Evolutionary conservation across 2,888 invertebrate species (phyloP), one percentile per base, ranked within the genome.

Genomic region (Apamea anceps): DNA sequence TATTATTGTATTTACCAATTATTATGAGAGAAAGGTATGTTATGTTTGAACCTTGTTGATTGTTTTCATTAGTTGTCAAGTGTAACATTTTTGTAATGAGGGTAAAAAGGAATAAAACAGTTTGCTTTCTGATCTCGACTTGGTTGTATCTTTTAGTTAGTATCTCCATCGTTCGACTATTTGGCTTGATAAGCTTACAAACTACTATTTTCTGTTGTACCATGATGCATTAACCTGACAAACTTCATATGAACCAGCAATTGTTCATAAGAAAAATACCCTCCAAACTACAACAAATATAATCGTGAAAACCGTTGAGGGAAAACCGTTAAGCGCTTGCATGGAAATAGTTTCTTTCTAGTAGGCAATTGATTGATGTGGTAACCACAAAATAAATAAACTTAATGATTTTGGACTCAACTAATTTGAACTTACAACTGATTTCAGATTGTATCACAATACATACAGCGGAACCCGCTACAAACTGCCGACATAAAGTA

Each of bases 371-470:
- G 5, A 2, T 54, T 21, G 3, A 54, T 10, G 54, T 0, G 10
- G 54, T 57, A 54, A 54, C 54, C 2, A 60, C 15, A 28, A 28
- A 28, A 15, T 62, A 28, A n/a, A 60, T 12, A 62, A n/a, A 60
- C n/a, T n/a, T n/a, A 13, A 60, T 60, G 63, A 32, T 65, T 63
- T 21, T 37, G 12, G 21, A 37, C 12, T 37, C 12, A 25, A 65
- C 37, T 65, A 65, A 65, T 10, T 25, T 37, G 3, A n/a, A n/a
- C 15, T 57, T 72, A 13, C n/a, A 3, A 37, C 45, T 82, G 28
- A 75, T 90, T 96, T 32, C 95, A 97, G 97, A 92, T 96, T 72
- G 93, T 96, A 28, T 92, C 96, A 60, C 92, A 94, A 62, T 96
- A 94, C 86, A 87, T 96, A 13, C 92, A 94, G 77, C 93, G 81